These are phyloP conservation scores for Alexandromys fortis DNA, from an alignment of 2,113 vertebrate genomes.

Conservation along the genomic window DNA sequence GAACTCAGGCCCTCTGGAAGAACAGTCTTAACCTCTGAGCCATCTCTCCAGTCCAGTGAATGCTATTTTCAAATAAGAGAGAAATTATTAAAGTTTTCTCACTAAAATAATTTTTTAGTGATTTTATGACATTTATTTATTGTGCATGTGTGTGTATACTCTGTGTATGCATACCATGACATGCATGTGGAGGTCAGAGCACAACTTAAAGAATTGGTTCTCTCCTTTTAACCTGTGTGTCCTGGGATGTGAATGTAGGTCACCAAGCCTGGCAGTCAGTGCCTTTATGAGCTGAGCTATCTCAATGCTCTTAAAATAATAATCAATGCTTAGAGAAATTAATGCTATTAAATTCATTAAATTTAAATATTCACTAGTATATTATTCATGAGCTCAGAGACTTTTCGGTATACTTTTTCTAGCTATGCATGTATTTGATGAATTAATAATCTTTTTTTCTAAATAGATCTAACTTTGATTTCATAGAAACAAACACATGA, in stretches of 20 bases:
- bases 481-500: not conserved
- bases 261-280: not conserved
- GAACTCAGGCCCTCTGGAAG: too few species aligned
- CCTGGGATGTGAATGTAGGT: not conserved
- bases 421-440: not conserved
- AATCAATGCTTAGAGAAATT: not conserved
- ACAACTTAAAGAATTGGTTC: too few species aligned
- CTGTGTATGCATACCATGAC: not conserved
- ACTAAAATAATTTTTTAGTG: not conserved
- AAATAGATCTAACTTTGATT: not conserved
- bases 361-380: not conserved
- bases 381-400: not conserved
- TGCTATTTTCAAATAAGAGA: not conserved
- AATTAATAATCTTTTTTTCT: not conserved
- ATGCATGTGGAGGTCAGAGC: too few species aligned
- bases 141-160: not conserved
- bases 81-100: constrained; percentile 5
- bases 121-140: not conserved
- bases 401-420: not conserved
- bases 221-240: not conserved
- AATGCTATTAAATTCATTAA: not conserved
- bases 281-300: not conserved
- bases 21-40: too few species aligned
- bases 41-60: not conserved
- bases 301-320: not conserved